A percentile compares a stretch with the other conserved stretches of the same genome.
phyloP scores from a whole-genome alignment of 2,113 vertebrate genomes.

The Prietella phreatophila region DNA sequence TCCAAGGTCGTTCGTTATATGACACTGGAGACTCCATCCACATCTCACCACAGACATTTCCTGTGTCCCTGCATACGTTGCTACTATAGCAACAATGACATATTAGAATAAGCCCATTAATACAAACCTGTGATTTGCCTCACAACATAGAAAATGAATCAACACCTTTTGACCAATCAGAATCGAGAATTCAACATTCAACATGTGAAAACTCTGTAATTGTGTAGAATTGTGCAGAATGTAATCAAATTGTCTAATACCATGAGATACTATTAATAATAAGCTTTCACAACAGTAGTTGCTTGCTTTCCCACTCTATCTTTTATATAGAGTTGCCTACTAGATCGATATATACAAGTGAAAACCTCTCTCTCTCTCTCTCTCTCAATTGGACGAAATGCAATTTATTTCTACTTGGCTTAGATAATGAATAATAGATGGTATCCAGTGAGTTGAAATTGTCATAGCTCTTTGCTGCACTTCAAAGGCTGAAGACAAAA shows the following conservation, averaged over 20 bases:
- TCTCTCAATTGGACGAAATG: conserved; percentile 50
- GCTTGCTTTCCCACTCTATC: neutral
- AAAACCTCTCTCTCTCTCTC: conserved; percentile 14
- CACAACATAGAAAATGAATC: neutral
- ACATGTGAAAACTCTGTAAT: neutral
- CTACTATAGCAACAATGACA: neutral
- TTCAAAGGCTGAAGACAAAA: conserved; percentile 50
- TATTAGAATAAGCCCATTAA: neutral
- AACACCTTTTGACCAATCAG: neutral
- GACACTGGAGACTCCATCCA: neutral
- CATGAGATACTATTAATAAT: neutral
- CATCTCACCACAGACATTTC: neutral
- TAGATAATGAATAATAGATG: conserved; percentile 65
- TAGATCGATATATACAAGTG: conserved; percentile 20
- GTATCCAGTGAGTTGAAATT: conserved; percentile 60
- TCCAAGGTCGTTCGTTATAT: neutral
- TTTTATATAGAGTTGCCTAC: conserved; percentile 18
- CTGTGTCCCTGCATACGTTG: neutral
- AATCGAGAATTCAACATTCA: neutral
- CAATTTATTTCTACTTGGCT: conserved; percentile 60
- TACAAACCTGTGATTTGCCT: neutral
- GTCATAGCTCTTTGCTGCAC: conserved; percentile 61
- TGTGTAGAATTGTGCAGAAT: neutral
- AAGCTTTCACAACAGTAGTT: neutral
- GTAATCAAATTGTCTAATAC: neutral